phyloP scores from a whole-genome alignment of 1,140 invertebrate species.

The Drosophila quadrilineata region DNA sequence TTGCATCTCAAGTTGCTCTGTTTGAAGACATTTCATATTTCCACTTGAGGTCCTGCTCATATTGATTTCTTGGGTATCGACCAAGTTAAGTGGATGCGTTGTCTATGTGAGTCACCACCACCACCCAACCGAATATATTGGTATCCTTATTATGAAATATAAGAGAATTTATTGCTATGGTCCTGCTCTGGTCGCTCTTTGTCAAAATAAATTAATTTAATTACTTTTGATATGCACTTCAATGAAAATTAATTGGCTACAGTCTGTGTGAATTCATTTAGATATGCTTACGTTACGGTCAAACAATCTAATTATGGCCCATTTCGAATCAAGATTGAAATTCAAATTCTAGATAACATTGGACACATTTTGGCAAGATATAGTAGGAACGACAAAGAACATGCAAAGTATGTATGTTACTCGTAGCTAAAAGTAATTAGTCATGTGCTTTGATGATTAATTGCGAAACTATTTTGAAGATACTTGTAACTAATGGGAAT shows the following conservation, averaged over 20 bases:
- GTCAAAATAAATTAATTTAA: slow-evolving; percentile 27
- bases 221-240: slow-evolving; percentile 14
- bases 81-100: background rate
- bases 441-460: slow-evolving; percentile 1
- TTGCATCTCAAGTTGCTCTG: slow-evolving; percentile 47
- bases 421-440: slow-evolving; percentile 1
- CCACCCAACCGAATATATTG: background rate
- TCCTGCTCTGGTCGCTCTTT: slow-evolving; percentile 1
- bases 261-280: slow-evolving; percentile 46
- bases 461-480: background rate
- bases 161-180: slow-evolving; percentile 4
- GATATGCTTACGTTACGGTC: slow-evolving; percentile 35
- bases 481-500: background rate
- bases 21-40: slow-evolving; percentile 28
- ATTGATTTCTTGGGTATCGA: background rate
- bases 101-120: no score
- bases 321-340: background rate
- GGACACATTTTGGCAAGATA: background rate
- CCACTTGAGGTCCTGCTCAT: slow-evolving; percentile 3
- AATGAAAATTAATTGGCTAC: slow-evolving; percentile 36
- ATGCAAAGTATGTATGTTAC: no score
- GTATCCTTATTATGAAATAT: slow-evolving; percentile 15
- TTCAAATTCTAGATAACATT: background rate
- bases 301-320: slow-evolving; percentile 46
- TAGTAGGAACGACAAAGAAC: no score